Base-by-base conservation (phyloP, 2,113 vertebrate genomes). In the Anoplopoma fimbria region DNA sequence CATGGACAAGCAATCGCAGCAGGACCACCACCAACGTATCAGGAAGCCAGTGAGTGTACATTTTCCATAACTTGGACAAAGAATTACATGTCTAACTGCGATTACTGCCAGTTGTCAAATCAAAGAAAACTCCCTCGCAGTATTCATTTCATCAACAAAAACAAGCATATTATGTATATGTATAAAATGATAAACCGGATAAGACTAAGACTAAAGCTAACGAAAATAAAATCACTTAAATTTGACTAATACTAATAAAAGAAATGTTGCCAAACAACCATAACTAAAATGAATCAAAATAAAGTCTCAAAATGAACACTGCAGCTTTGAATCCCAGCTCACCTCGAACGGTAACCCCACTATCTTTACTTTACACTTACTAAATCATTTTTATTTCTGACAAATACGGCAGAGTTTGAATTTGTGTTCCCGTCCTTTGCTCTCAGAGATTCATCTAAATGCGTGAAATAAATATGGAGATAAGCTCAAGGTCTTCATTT, bases 11-110 rank as follows among this genome's bases (percentile, higher is more conserved):
- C 64, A 4, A 96, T 95, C 60, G 91, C 89, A 12, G 93, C 96
- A 81, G 97, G 95, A 79, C 97, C 94, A 0, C 95, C 97, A 3
- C 97, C 97, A 0, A 93, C 97, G 1, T 99, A 98, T 81, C 96
- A 97, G 17, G 97, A 98, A 89, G 96, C 95, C 0, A 55, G 97
- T 94, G 85, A 94, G 94, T 90, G 71, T 42, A 33, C 13, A 45
- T 36, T 58, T 27, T 21, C 34, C 19, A n/a, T 33, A 33, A 57
- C 13, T 2, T 38, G 53, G 31, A 13, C 33, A 38, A 51, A 53
- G 4, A 47, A 17, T 69, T 47, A 29, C 55, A 58, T 15, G 53
- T 57, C n/a, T 29, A 29, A 15, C 25, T 55, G 27, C 7, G n/a
- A 51, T 51, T 15, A 19, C 45, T 47, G 45, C 45, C 45, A 17